A percentile compares a stretch with the other conserved stretches of the same genome.
Conservation (phyloP, 2,113 vertebrate genomes). For the Chelonoidis abingdonii region DNA sequence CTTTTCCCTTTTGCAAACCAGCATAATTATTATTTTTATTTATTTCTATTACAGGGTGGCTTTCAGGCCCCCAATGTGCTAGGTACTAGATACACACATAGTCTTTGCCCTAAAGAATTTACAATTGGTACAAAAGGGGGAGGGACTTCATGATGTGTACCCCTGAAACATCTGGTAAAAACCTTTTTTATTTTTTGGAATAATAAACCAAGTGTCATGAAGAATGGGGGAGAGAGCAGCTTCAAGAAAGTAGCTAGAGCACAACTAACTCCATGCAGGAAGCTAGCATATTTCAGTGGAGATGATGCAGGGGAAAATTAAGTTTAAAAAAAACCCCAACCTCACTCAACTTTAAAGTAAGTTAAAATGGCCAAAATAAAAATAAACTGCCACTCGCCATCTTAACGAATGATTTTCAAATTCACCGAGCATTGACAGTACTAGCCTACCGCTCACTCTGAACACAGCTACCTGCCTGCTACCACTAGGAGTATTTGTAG, state of each 20-base stretch:
- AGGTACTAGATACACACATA: not conserved
- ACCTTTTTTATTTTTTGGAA: not conserved
- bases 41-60: not conserved
- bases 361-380: not conserved
- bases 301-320: not conserved
- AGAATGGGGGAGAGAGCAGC: not conserved
- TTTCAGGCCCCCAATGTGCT: not conserved
- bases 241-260: not conserved
- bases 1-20: not conserved
- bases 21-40: not conserved
- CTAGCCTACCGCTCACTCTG: not conserved
- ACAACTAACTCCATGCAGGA: not conserved
- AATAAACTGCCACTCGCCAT: not conserved
- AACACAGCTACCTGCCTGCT: not conserved
- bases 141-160: not conserved
- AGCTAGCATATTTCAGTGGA: not conserved
- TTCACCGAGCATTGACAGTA: not conserved
- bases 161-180: not conserved
- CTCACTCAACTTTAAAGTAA: not conserved
- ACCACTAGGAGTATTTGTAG: not conserved
- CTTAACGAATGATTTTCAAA: not conserved
- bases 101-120: not conserved
- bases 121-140: not conserved
- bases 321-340: not conserved
- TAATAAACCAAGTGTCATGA: not conserved